phyloP scores from a whole-genome alignment of 2,113 vertebrate genomes.

The Paramormyrops kingsleyae region DNA sequence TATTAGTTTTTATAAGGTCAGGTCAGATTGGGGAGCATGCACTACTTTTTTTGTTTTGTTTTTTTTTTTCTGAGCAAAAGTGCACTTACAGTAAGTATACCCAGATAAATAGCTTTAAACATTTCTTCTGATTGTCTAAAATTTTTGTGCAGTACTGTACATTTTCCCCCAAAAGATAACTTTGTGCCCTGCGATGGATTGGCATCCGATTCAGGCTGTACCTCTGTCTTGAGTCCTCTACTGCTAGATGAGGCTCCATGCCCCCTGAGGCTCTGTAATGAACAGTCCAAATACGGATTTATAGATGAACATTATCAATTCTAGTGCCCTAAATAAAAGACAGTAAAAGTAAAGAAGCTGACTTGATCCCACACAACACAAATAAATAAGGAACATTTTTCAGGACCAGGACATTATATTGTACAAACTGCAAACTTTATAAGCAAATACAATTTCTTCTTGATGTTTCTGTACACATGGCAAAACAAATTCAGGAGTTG shows the following conservation, averaged over 20 bases:
- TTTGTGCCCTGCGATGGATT: too few species aligned
- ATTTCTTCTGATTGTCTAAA: background rate
- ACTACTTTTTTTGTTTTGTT: too few species aligned
- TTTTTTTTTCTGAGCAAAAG: too few species aligned
- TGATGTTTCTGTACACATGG: background rate
- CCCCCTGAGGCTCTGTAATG: background rate
- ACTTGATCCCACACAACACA: background rate
- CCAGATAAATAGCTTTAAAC: background rate
- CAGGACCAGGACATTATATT: background rate
- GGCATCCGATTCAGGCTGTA: too few species aligned
- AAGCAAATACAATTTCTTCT: background rate
- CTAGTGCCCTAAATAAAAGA: background rate
- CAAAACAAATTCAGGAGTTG: background rate
- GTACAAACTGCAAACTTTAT: background rate
- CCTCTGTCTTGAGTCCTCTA: background rate
- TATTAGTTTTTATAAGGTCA: too few species aligned
- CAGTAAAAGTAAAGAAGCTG: background rate
- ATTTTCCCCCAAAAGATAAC: background rate
- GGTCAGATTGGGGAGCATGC: too few species aligned
- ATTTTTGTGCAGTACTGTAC: background rate
- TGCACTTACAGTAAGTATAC: too few species aligned
- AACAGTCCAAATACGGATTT: background rate
- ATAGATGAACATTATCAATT: background rate
- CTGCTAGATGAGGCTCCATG: background rate
- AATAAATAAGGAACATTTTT: background rate